phyloP scores from a whole-genome alignment of 2,888 invertebrate genomes.

The Chrysolina haemoptera region DNA sequence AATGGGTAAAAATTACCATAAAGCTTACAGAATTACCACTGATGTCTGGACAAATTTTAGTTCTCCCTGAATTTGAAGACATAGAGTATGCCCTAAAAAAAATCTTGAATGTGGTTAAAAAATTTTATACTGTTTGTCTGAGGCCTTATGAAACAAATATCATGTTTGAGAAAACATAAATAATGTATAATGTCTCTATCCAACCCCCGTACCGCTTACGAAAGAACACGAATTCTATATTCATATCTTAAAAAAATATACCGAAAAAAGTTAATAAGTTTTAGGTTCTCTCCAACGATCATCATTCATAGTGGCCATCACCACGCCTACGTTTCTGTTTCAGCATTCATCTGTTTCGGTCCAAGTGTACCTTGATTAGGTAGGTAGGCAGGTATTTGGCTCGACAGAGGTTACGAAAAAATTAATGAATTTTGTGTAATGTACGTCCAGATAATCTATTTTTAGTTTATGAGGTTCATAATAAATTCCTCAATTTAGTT shows the following conservation, averaged over 20 bases:
- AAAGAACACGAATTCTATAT: constrained; percentile 49
- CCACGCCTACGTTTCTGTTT: constrained; percentile 52
- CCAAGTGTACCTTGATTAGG: constrained; percentile 48
- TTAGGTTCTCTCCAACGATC: constrained; percentile 49
- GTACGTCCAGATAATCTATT: constrained; percentile 32
- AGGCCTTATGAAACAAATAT: too few species aligned
- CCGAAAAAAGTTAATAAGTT: constrained; percentile 57
- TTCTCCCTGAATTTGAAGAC: too few species aligned
- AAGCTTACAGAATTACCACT: too few species aligned
- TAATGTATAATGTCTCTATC: constrained; percentile 23
- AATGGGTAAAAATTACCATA: too few species aligned
- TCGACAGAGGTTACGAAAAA: constrained; percentile 43
- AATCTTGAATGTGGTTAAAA: too few species aligned
- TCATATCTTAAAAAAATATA: constrained; percentile 47
- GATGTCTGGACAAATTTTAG: too few species aligned
- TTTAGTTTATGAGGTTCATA: constrained; percentile 31
- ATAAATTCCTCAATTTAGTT: background rate
- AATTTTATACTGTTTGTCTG: too few species aligned
- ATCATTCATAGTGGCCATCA: constrained; percentile 53
- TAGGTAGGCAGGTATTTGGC: constrained; percentile 33
- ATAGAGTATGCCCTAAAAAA: too few species aligned
- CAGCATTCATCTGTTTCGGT: constrained; percentile 48
- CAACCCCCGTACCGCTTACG: constrained; percentile 48
- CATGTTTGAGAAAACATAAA: too few species aligned
- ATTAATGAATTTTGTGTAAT: constrained; percentile 42